These are phyloP conservation scores for Laspeyria flexula DNA, from an alignment of 2,888 invertebrate genomes.

Conservation along the genomic window DNA sequence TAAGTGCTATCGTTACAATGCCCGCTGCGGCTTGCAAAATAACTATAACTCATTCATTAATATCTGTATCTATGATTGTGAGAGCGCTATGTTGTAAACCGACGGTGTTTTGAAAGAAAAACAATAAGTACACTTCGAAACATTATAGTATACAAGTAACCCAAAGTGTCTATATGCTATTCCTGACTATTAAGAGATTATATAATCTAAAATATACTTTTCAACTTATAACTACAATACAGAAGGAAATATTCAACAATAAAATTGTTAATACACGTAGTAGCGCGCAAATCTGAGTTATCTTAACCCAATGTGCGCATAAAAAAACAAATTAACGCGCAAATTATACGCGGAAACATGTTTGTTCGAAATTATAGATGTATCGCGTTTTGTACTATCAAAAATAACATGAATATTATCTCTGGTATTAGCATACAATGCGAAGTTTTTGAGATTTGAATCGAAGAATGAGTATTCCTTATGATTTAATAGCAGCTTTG, in stretches of 20 bases:
- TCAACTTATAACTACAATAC: background rate
- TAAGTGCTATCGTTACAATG: conserved; percentile 28
- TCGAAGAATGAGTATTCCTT: conserved; percentile 22
- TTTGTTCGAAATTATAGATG: conserved; percentile 1
- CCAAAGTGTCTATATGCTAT: no score
- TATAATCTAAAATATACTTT: no score
- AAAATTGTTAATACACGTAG: background rate
- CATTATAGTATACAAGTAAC: no score
- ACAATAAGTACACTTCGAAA: background rate
- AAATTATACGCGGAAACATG: conserved; percentile 11
- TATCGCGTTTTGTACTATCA: conserved; percentile 6
- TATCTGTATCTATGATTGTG: conserved; percentile 34
- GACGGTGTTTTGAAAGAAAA: conserved; percentile 33
- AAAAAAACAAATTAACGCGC: conserved; percentile 6
- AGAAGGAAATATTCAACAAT: background rate
- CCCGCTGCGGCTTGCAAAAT: conserved; percentile 18
- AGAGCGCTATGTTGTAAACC: conserved; percentile 12
- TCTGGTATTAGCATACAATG: conserved; percentile 38
- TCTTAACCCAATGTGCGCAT: background rate
- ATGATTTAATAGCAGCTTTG: conserved; percentile 33
- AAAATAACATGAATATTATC: conserved; percentile 16
- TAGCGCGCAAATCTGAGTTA: background rate
- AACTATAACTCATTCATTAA: conserved; percentile 31
- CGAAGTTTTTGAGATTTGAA: conserved; percentile 10
- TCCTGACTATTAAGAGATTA: no score